Base-by-base conservation (phyloP, 2,888 invertebrate species). In the Silvanus unidentatus region DNA sequence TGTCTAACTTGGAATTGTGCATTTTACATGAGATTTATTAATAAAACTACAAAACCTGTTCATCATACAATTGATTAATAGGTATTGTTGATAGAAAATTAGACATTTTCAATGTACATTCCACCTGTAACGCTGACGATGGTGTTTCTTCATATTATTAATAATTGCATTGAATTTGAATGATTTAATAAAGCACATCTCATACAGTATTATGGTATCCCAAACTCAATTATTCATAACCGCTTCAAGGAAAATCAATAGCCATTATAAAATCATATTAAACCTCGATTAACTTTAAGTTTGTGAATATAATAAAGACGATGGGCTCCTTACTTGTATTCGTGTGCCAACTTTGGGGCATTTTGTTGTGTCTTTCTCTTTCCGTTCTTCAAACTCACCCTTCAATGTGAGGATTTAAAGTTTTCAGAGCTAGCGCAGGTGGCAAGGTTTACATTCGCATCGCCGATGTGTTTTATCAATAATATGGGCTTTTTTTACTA, bases 231-330 rank as follows among this genome's bases (percentile, higher is more conserved):
- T 47, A 52, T 49, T 49, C 51, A 52, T 48, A 22, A 11, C 34
- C 29, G 43, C 38, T 37, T 13, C 36, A 38, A 10, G 16, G n/a
- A 30, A 40, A 48, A 52, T 54, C 54, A 43, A 52, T 50, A 52
- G 43, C 42, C 48, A 48, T 50, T 50, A 50, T 45, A 44, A 50
- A 48, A 40, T 54, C 47, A 54, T 54, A 54, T 54, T 53, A 46
- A 49, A 52, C 42, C 48, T 49, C 48, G 48, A 52, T 52, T 52
- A 52, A 50, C 44, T 47, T 45, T 37, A 48, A 46, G 42, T 51
- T 53, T 22, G 42, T 38, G 44, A 49, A 47, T 49, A 43, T 48
- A 39, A 22, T 22, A 22, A 47, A 41, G 47, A 41, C 39, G 11
- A n/a, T 32, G 22, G 22, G 8, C n/a, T n/a, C 8, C 22, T 22